These are phyloP conservation scores for Pseudomugil tenellus DNA, from an alignment of 2,797 vertebrate species.

Conservation along the genomic window DNA sequence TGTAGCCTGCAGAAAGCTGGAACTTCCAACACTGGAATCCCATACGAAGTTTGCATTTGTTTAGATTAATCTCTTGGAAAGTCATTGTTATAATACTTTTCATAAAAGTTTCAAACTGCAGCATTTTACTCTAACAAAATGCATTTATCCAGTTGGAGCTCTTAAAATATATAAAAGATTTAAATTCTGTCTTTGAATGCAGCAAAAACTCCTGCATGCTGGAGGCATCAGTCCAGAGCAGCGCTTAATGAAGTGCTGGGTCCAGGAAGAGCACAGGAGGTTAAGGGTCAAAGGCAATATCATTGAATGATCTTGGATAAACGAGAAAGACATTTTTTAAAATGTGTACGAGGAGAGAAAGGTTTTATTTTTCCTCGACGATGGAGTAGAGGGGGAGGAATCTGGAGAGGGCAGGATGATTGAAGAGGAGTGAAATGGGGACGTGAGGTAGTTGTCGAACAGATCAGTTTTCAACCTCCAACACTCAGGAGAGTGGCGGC, in stretches of 20 bases:
- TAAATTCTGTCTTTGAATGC: not conserved
- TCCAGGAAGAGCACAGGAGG: not conserved
- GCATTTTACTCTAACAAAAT: not conserved
- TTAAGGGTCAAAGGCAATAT: conserved; percentile 15
- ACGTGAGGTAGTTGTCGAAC: conserved; percentile 35
- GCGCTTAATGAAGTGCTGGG: not conserved
- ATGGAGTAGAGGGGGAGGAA: conserved; percentile 23
- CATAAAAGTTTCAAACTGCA: not conserved
- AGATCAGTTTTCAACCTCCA: conserved; percentile 54
- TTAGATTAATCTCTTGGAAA: not conserved
- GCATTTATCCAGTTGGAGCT: not conserved
- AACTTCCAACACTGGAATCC: not conserved
- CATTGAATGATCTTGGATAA: not conserved
- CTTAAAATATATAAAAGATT: conserved; percentile 4
- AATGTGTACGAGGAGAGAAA: not conserved
- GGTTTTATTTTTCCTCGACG: conserved; percentile 16
- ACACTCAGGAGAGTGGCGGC: conserved; percentile 42
- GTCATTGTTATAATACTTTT: not conserved
- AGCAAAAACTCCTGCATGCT: not conserved
- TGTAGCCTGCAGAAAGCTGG: not conserved
- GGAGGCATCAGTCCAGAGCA: not conserved
- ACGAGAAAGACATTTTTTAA: not conserved
- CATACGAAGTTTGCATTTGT: not conserved
- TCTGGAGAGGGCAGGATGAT: conserved; percentile 31
- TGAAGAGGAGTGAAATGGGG: conserved; percentile 40